Percentiles rank a stretch among this genome's conserved stretches.
Conservation (phyloP, 2,888 invertebrate species). For the Chouioia cunea region DNA sequence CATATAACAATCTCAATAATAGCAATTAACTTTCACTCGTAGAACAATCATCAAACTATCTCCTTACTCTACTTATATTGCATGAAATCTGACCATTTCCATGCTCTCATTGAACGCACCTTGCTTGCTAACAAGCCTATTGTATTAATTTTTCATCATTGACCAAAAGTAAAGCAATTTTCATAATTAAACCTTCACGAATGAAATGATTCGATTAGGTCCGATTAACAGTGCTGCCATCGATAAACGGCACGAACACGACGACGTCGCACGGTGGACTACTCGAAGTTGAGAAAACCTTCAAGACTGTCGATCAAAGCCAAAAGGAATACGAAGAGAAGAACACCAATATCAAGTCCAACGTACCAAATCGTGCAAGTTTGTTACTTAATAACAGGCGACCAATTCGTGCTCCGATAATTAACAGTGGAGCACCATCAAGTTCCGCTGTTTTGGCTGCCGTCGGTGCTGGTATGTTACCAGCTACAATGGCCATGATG, state of each 20-base stretch:
- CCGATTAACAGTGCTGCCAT: conserved; percentile 80
- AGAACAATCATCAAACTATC: not conserved
- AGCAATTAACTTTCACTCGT: not conserved
- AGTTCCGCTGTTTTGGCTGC: conserved; percentile 78
- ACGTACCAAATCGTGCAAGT: not conserved
- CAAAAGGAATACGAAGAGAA: conserved; percentile 67
- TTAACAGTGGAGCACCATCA: conserved; percentile 70
- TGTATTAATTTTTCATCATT: too few relatives aligned
- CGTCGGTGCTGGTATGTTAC: conserved; percentile 83
- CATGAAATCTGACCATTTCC: conserved; percentile 2
- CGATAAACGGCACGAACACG: conserved; percentile 73
- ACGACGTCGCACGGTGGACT: conserved; percentile 80
- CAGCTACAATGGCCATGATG: conserved; percentile 85
- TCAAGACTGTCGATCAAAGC: conserved; percentile 78
- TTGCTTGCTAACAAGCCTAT: too few relatives aligned
- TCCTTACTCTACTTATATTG: not conserved
- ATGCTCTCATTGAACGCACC: conserved; percentile 10
- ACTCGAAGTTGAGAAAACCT: conserved; percentile 80
- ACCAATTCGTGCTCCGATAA: conserved; percentile 56
- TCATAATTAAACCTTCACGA: not conserved
- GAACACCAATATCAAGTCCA: conserved; percentile 44
- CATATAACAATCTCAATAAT: not conserved
- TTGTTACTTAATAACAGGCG: conserved; percentile 53
- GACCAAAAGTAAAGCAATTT: not conserved
- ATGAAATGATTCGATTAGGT: conserved; percentile 63